Base-by-base conservation (phyloP, 2,797 vertebrate genomes). In the Basileuterus tristriatus region DNA sequence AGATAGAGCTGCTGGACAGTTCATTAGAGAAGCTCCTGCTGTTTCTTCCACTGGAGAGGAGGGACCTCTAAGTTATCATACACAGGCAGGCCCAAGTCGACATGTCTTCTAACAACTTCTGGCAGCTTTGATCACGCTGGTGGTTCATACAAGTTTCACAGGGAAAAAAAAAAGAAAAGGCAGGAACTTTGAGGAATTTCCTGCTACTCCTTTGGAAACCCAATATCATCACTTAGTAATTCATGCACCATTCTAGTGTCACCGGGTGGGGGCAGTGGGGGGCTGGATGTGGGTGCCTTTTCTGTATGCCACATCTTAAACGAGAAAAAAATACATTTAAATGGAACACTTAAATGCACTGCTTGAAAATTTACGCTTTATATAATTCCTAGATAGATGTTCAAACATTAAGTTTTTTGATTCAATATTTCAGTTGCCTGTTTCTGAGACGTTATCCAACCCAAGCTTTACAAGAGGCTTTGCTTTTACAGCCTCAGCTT, bases 11-110 rank as follows among this genome's bases (percentile, higher is more conserved):
- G 86, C 83, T 39, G 83, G 96, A 95, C 60, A 93, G 94, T 96
- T 98, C 94, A 96, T 96, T 97, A 97, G 93, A 97, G 82, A 77
- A 92, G 94, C 30, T 93, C 93, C 95, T 84, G 80, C 89, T 96
- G 97, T 39, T 95, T 85, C 78, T 94, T 96, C 82, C 55, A 77
- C 65, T 7, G 62, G 77, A 92, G 79, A 96, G 86, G 76, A 95
- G 78, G 37, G 27, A 87, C 75, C 44, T 85, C 43, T 77, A 69
- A 90, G 94, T 69, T 77, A 75, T 82, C 76, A 77, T 67, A 68
- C 37, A 85, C 74, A 82, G 59, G 60, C 88, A 88, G 86, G 62
- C 63, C 60, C 82, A 95, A 93, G 88, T 84, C 17, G 52, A 90
- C 60, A 46, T 39, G 7, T 86, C 92, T 96, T 76, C 87, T 93